A percentile compares a stretch with the other conserved stretches of the same genome.
These are phyloP conservation scores for Eupithecia insigniata DNA, from an alignment of 2,888 invertebrate species.

Conservation along the genomic window DNA sequence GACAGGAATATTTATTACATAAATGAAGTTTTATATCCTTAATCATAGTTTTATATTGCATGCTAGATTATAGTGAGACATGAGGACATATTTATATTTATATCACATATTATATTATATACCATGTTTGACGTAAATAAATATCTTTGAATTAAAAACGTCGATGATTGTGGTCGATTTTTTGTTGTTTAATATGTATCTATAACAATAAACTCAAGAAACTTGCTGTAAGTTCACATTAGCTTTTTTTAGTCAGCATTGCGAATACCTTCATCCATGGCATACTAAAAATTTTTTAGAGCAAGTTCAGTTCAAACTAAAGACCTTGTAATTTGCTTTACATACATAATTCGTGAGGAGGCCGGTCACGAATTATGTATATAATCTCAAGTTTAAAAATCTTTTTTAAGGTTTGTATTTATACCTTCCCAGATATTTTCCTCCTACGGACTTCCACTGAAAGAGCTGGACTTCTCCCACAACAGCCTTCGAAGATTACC, in stretches of 20 bases:
- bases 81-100: too few species aligned
- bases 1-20: too few species aligned
- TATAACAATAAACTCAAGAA: not conserved
- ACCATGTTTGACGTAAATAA: too few species aligned
- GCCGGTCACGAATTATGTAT: not conserved
- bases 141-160: too few species aligned
- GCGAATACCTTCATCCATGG: too few species aligned
- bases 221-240: not conserved
- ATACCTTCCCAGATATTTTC: slow-evolving; percentile 85
- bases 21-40: too few species aligned
- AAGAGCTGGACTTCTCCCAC: slow-evolving; percentile 91
- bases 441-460: slow-evolving; percentile 88
- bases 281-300: too few species aligned
- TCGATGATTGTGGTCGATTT: not conserved
- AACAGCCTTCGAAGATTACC: slow-evolving; percentile 92
- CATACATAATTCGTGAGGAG: not conserved
- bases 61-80: too few species aligned
- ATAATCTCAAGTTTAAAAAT: not conserved
- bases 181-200: not conserved
- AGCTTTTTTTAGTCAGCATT: not conserved
- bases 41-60: too few species aligned
- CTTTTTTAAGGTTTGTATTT: not conserved
- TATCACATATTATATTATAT: too few species aligned
- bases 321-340: not conserved
- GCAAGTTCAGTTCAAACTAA: too few species aligned